Evolutionary conservation across 2,797 vertebrate species (phyloP).

Genomic region (Sebastes iracundus): DNA sequence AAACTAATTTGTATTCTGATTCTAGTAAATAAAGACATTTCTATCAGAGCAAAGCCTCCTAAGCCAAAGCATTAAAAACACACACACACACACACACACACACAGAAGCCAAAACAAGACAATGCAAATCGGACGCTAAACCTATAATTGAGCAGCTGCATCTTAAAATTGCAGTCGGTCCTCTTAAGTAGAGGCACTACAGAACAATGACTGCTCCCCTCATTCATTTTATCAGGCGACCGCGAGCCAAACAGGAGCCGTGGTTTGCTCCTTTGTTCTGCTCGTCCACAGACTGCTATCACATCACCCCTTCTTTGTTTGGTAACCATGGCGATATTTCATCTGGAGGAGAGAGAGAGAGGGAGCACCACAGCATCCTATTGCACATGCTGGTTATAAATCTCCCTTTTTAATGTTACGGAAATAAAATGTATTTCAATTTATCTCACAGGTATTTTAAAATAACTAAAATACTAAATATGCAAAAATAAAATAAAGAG

Average conservation of each 20-base stretch:
- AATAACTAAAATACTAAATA: background rate
- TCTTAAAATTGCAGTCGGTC: constrained; percentile 27
- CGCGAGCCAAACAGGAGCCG: constrained; percentile 59
- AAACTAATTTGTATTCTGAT: background rate
- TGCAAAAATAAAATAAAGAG: constrained; percentile 4
- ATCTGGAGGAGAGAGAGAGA: constrained; percentile 76
- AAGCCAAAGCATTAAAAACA: background rate
- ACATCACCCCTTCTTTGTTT: constrained; percentile 85
- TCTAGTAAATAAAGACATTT: constrained; percentile 1
- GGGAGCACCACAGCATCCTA: constrained; percentile 53
- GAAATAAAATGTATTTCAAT: background rate
- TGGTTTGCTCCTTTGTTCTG: constrained; percentile 82
- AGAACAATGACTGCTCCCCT: constrained; percentile 51
- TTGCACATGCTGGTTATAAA: constrained; percentile 24
- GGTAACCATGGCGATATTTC: constrained; percentile 87
- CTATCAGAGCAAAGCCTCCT: background rate
- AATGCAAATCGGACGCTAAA: background rate
- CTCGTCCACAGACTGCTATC: constrained; percentile 73
- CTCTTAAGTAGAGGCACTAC: constrained; percentile 5
- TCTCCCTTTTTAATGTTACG: background rate
- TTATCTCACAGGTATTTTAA: background rate
- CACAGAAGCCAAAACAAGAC: background rate
- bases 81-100: constrained; percentile 5
- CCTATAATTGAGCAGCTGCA: constrained; percentile 48
- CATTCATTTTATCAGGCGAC: constrained; percentile 40